Evolutionary conservation across 2,888 invertebrate genomes (phyloP).

Genomic region (Idaea biselata): DNA sequence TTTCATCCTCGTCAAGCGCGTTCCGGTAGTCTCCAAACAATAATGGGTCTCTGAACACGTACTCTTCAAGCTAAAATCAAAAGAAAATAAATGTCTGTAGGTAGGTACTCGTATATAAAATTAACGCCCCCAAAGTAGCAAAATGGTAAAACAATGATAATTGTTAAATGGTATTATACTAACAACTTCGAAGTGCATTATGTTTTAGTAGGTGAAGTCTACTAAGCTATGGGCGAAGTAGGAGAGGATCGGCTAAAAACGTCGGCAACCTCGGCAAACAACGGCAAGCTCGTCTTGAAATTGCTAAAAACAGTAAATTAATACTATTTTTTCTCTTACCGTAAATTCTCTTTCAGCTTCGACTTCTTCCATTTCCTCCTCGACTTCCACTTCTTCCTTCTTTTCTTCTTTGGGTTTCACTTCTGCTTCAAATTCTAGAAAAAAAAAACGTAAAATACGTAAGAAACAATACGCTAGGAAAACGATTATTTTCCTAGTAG

Average conservation of each 20-base stretch:
- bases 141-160: no score
- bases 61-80: conserved; percentile 77
- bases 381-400: conserved; percentile 29
- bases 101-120: no score
- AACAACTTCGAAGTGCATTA: no score
- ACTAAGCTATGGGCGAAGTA: no score
- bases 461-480: no score
- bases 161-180: no score
- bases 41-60: conserved; percentile 89
- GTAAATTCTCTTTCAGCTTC: conserved; percentile 61
- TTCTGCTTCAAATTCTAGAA: conserved; percentile 42
- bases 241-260: no score
- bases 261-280: no score
- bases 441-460: background rate
- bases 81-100: background rate
- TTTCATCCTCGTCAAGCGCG: conserved; percentile 89
- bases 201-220: no score
- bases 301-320: background rate
- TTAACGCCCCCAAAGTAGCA: no score
- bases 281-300: no score
- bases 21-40: conserved; percentile 95
- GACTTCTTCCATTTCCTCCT: conserved; percentile 50
- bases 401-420: conserved; percentile 26
- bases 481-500: no score
- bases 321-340: conserved; percentile 30